Base-by-base conservation (phyloP, 2,888 invertebrate genomes). In the Synergus laeviventris region DNA sequence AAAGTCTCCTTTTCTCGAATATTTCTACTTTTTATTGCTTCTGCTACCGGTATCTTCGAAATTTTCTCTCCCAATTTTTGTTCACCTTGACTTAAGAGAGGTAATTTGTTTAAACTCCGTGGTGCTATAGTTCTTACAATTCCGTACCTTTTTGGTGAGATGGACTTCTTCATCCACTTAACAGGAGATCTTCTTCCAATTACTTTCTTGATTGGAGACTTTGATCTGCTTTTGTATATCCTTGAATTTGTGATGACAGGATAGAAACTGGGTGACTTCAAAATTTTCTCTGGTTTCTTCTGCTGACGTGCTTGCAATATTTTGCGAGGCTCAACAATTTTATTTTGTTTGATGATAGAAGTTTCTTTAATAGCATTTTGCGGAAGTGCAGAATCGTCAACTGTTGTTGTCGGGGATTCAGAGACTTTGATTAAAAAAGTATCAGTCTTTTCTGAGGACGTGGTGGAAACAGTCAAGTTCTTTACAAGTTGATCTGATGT, bases 191-290 rank as follows among this genome's bases (percentile, higher is more conserved):
- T 87, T 78, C 87, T 83, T 62, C 86, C 87, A 16, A 81, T 79
- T 21, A 88, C 42, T 78, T 86, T 86, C 75, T 90, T 91, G 0
- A 85, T 75, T 1, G 90, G 90, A 12, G 91, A 91, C 78, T 82
- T 89, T 7, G 90, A 84, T 82, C 89, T 87, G 4, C 78, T 74
- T 79, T 80, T 87, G 0, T 70, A 78, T 0, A 56, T 36, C 5
- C 75, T 82, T 4, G 78, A 60, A 11, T 77, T 75, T 36, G 78
- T 49, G 14, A 77, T 59, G 21, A 76, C 73, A 11, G 79, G 61
- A 60, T 77, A 74, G 61, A 74, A 74, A 42, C 54, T 70, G 3
- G 64, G 2, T 18, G 45, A 9, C 24, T 8, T 75, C 62, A 73
- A 18, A 24, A 56, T 39, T 70, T 73, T 73, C 11, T 70, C 60